Evolutionary conservation across 2,888 invertebrate genomes (phyloP), one percentile per base, ranked within the genome.

Genomic region (Prosopocoilus inquinatus): DNA sequence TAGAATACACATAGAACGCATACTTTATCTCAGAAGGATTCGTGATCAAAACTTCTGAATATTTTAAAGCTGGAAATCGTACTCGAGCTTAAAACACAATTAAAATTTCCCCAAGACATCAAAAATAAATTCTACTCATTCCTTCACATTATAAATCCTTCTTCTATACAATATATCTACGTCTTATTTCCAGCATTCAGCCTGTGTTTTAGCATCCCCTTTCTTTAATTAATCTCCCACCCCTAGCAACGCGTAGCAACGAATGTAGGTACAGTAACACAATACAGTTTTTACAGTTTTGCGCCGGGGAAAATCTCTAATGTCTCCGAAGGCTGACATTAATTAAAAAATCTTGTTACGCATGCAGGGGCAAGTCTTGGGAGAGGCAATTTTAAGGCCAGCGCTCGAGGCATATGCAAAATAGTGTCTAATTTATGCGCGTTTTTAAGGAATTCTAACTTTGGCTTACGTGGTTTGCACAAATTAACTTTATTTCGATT

Each of bases 151-250:
- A 75, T 75, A 76, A 76, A 76, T 75, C 75, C 75, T 75, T 76
- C 75, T 73, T 72, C 70, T 72, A 71, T 73, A 75, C 75, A 75
- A 75, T 75, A 74, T 75, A 75, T 75, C 75, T 72, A 75, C 75
- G 75, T 75, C 75, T 75, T 75, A 75, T 74, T 75, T 73, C 71
- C 70, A 72, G 72, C 70, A 73, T 73, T 74, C 72, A 66, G 70
- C 70, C 73, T 71, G 73, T 74, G 74, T 75, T 75, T 75, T 74
- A 75, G 73, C 74, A 72, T 75, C 75, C 74, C 75, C 73, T 75
- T 76, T 75, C 76, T 75, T 76, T 76, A 76, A 76, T 76, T 76
- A 76, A 76, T 76, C 75, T 75, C 73, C 74, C 73, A 71, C 69
- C 73, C 57, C 41, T 72, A 68, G 74, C 74, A 73, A 72, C 74